These are phyloP conservation scores for Pogona vitticeps DNA, from an alignment of 2,113 vertebrate genomes.

Conservation along the genomic window DNA sequence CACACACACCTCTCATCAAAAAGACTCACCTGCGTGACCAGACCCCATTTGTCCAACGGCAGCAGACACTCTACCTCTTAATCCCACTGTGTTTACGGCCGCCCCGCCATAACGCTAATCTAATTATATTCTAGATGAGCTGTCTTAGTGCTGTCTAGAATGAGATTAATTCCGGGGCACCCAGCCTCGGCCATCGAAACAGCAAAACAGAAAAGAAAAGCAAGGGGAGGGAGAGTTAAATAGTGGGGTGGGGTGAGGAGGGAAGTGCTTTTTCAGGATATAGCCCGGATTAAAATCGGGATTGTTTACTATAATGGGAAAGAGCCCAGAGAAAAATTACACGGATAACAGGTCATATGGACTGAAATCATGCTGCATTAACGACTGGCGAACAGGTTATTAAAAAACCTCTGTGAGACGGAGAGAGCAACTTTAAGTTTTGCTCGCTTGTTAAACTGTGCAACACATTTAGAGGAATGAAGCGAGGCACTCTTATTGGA, in stretches of 20 bases:
- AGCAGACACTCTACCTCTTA: not conserved
- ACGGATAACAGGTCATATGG: not conserved
- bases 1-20: no score
- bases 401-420: not conserved
- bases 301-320: conserved; percentile 13
- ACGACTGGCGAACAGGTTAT: conserved; percentile 23
- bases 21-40: conserved; percentile 9
- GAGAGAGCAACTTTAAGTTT: not conserved
- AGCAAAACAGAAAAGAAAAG: not conserved
- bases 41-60: not conserved
- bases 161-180: conserved; percentile 21
- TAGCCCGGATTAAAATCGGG: conserved; percentile 35
- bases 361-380: conserved; percentile 1
- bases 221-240: no score
- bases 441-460: conserved; percentile 25
- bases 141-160: conserved; percentile 2
- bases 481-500: not conserved
- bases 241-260: no score
- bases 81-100: not conserved
- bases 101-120: conserved; percentile 7
- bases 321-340: conserved; percentile 22
- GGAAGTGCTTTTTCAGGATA: not conserved
- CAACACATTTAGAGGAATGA: not conserved
- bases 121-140: not conserved
- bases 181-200: not conserved